Base-by-base conservation (phyloP, 2,113 vertebrate genomes). In the Sapayoa aenigma region DNA sequence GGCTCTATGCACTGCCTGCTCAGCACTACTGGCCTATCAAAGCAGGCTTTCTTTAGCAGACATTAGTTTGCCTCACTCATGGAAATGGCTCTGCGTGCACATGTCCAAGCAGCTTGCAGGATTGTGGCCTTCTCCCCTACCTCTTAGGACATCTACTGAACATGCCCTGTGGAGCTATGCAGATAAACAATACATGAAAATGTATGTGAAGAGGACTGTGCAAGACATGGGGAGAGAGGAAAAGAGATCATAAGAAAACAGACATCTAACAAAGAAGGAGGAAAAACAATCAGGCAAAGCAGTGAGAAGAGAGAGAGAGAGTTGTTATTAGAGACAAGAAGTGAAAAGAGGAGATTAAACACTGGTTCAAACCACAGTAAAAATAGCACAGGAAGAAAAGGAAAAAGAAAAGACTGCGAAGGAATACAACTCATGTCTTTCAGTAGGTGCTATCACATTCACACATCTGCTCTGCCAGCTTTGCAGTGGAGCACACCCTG, bases 331-430 rank as follows among this genome's bases (percentile, higher is more conserved):
- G 74, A 88, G 46, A 33, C 60, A 73, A 81, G n/a, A 74, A 87
- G 28, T 76, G 62, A 94, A 94, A 93, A 94, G 77, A 94, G 10
- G 78, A 92, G 93, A 95, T 95, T 88, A 96, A 95, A 91, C 63
- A 83, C 84, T 31, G 22, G 88, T 84, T 96, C 90, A 95, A 96
- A 86, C 55, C 59, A 55, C 59, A 46, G 31, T 77, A 94, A 96
- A 97, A 96, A 93, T 92, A 95, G 91, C 83, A 74, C 21, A 71
- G 46, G 50, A 85, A 25, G 15, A 84, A 84, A 76, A 79, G 39
- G 46, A 71, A 75, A 67, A 84, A 91, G 42, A 87, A 81, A 68
- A 79, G 17, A 58, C 37, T 91, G 62, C 49, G 76, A 79, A 90
- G 53, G 42, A 90, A 53, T 19, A 66, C 25, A 92, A 23, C 13